Base-by-base conservation (phyloP, 2,888 invertebrate species). In the Abrostola tripartita region DNA sequence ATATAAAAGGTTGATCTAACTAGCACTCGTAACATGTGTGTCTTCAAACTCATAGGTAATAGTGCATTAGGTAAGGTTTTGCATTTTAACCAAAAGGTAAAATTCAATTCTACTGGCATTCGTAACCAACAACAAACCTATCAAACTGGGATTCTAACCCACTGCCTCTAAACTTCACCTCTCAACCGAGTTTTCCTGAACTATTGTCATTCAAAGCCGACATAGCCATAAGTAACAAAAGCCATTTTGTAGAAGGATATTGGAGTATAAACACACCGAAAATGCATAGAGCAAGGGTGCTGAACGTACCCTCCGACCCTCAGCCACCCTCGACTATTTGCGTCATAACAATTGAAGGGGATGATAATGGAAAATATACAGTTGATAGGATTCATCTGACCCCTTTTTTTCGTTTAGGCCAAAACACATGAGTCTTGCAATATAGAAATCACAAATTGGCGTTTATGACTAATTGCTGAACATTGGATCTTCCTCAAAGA, bases 261-360 rank as follows among this genome's bases (percentile, higher is more conserved):
- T 12, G 55, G 12, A 52, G 41, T 37, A 64, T 57, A 71, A 67
- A 58, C 56, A 67, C 49, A 56, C 73, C 55, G 61, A 69, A 65
- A 73, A 52, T 61, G 61, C 58, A 62, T 51, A 24, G 9, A 47
- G 53, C 47, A 37, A 63, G 64, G 63, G 63, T 67, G 62, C 62
- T 50, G 24, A 57, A n/a, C 38, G 40, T 58, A 50, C 64, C 54
- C 58, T 57, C 37, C 5, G 51, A 61, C 51, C 47, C 50, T 60
- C 52, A 61, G 50, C 65, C 59, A 72, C 78, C 76, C 66, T 67
- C 61, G 65, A 73, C 74, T 62, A 62, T 74, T 68, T 72, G 68
- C 64, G 68, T 72, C 47, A 63, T 63, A 72, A 62, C 61, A 68
- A 67, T 68, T 62, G 76, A 72, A 52, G 52, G 62, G 71, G 65